phyloP scores from a whole-genome alignment of 2,113 vertebrate genomes.

The Chaetura pelagica region DNA sequence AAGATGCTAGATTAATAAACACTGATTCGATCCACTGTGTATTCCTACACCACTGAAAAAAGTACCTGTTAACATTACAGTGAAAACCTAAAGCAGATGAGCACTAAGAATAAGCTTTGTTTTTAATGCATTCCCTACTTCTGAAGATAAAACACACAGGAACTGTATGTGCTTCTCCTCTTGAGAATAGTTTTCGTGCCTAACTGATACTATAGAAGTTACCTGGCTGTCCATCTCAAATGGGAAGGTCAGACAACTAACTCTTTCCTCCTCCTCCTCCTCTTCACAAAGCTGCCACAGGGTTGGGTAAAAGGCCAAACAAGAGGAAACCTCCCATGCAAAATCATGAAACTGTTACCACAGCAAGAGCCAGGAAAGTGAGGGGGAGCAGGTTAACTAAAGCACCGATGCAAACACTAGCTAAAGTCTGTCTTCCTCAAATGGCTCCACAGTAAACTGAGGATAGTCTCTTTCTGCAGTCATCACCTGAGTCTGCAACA shows the following conservation, averaged over 20 bases:
- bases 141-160: not conserved
- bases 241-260: not conserved
- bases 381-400: not conserved
- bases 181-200: not conserved
- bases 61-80: not conserved
- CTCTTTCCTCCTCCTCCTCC: not conserved
- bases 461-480: not conserved
- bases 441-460: not conserved
- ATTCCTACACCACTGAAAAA: not conserved
- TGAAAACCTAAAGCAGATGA: not conserved
- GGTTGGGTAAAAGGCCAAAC: not conserved
- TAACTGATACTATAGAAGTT: not conserved
- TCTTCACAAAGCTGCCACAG: not conserved
- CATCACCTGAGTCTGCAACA: not conserved
- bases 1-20: not conserved
- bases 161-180: not conserved
- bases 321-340: not conserved
- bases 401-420: not conserved
- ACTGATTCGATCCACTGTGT: not conserved
- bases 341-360: not conserved
- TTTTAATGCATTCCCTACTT: not conserved
- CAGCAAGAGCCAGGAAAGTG: not conserved
- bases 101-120: not conserved
- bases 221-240: not conserved
- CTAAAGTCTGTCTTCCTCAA: not conserved